phyloP scores from a whole-genome alignment of 2,797 vertebrate genomes.

The Muscicapa comitata region DNA sequence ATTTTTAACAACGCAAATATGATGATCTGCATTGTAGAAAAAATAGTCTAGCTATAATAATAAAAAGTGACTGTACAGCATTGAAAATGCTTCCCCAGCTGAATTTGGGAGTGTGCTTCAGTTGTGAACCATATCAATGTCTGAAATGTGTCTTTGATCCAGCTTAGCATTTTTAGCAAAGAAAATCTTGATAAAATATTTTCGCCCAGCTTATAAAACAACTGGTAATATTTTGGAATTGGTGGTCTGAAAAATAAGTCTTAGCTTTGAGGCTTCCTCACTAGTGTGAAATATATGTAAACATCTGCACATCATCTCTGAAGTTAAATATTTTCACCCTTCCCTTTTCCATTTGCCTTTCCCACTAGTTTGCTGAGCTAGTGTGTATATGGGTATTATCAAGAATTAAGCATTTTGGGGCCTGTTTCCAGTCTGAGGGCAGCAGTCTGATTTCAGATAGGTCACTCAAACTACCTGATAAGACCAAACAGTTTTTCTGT shows the following conservation, averaged over 20 bases:
- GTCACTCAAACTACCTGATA: background rate
- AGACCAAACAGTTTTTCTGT: background rate
- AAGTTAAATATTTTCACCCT: background rate
- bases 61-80: background rate
- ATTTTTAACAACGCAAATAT: background rate
- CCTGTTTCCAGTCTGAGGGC: background rate
- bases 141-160: background rate
- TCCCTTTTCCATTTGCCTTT: background rate
- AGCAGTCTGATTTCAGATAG: background rate
- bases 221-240: background rate
- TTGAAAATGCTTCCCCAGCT: background rate
- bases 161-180: background rate
- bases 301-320: background rate
- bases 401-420: background rate
- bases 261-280: background rate
- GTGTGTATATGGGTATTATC: background rate
- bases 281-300: background rate
- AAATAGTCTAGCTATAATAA: background rate
- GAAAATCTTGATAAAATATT: background rate
- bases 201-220: background rate
- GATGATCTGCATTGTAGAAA: background rate
- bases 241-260: background rate
- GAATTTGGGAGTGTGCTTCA: background rate
- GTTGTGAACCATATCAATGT: background rate
- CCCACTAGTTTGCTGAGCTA: background rate